Conservation (phyloP, 2,113 vertebrate genomes). For the Pelmatolapia mariae region DNA sequence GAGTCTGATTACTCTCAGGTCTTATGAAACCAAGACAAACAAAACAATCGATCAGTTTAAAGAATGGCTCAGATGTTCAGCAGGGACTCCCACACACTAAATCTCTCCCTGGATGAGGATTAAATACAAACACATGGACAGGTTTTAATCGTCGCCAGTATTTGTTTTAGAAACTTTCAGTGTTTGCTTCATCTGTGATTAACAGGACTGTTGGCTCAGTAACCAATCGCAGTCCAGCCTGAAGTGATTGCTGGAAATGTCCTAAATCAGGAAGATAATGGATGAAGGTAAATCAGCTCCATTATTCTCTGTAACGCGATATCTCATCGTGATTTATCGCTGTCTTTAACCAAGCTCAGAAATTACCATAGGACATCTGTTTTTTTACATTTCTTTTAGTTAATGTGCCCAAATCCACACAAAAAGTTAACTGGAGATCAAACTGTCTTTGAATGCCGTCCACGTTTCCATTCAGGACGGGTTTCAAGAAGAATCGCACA, state of each 20-base stretch:
- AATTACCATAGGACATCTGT: not conserved
- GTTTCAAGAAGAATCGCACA: not conserved
- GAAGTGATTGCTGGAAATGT: not conserved
- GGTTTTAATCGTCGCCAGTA: not conserved
- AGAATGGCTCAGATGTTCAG: not conserved
- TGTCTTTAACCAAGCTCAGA: not conserved
- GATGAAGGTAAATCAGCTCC: not conserved
- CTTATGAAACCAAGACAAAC: not conserved
- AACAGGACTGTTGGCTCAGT: not conserved
- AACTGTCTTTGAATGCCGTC: not conserved
- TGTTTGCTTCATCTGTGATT: not conserved
- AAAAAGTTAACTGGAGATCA: not conserved
- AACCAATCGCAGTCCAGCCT: not conserved
- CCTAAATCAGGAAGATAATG: not conserved
- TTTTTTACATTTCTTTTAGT: not conserved
- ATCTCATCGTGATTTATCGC: not conserved
- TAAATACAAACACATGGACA: not conserved
- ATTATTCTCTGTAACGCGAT: not conserved
- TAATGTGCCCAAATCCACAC: not conserved
- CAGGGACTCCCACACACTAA: not conserved
- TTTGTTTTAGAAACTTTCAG: not conserved
- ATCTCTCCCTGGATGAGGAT: not conserved
- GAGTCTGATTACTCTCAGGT: not conserved
- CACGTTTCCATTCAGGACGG: not conserved
- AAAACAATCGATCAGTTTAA: not conserved